Conservation (phyloP, 1,140 invertebrate genomes). For the Bombus sylvicola region DNA sequence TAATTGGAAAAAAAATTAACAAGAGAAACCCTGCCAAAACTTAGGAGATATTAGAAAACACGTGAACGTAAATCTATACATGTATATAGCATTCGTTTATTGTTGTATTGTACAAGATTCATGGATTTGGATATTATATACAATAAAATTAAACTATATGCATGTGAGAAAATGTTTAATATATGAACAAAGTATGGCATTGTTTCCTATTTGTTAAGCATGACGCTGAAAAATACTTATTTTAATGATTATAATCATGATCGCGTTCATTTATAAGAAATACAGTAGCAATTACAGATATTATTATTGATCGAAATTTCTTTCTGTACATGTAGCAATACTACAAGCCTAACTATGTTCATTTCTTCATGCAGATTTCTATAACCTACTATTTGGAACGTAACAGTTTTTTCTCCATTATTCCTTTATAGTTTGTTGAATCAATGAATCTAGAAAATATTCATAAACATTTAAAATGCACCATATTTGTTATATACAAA, state of each 20-base stretch:
- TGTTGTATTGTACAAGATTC: conserved; percentile 49
- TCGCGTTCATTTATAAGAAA: neutral
- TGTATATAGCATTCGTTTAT: conserved; percentile 50
- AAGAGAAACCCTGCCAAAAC: too few species aligned
- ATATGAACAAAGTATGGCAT: conserved; percentile 37
- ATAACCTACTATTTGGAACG: neutral
- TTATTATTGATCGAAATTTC: neutral
- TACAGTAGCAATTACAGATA: neutral
- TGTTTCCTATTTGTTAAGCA: neutral
- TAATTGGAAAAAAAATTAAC: neutral
- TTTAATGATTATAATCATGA: neutral
- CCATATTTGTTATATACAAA: conserved; percentile 43
- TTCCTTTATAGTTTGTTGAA: neutral
- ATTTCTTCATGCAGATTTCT: neutral
- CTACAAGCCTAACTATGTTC: neutral
- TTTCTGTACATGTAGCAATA: conserved; percentile 10
- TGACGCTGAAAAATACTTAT: neutral
- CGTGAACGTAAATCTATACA: neutral
- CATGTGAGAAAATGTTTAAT: neutral
- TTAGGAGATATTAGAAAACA: neutral
- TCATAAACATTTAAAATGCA: conserved; percentile 27
- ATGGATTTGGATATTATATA: conserved; percentile 49
- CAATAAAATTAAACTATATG: conserved; percentile 6
- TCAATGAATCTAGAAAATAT: conserved; percentile 8
- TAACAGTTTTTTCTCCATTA: neutral